Evolutionary conservation across 2,113 vertebrate genomes (phyloP), one percentile per base, ranked within the genome.

Genomic region (Anser cygnoides): DNA sequence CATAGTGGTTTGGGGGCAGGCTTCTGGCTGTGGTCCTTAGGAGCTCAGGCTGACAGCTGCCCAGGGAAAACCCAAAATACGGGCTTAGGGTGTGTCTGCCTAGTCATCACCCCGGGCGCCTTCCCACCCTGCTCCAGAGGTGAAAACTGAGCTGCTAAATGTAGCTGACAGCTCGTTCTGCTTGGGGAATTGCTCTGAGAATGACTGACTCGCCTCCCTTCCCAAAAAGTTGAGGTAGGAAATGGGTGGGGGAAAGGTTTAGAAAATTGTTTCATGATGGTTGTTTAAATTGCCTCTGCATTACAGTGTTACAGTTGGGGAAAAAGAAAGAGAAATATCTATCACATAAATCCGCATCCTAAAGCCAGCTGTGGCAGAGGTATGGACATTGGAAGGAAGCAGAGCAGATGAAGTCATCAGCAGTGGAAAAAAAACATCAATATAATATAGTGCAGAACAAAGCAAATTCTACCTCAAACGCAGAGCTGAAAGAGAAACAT

Each of bases 361-460:
- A 90, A 71, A 95, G 70, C 84, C 95, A 95, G 84, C 67, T 90
- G 90, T 79, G 80, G 87, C 58, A 84, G 78, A 94, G 84, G 67
- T 87, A 89, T 0, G 63, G 79, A 81, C 23, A n/a, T 14, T 58
- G 80, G 91, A 92, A 77, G 66, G 77, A 79, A 87, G 75, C 62
- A 83, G 62, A 96, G 81, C 65, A 91, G 95, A 96, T 87, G 92
- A 97, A 97, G 92, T 96, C 94, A 97, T 94, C 86, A 72, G 77
- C 81, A 94, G 70, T 33, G 67, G 59, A 44, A 66, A 66, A 88
- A 78, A 93, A 33, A 7, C 72, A 91, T 92, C 93, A 83, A 90
- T 92, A 95, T 79, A 91, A 92, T 87, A 61, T 82, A 93, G 85
- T 92, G 91, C 89, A 95, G 95, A 97, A 97, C 95, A 95, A 95